Evolutionary conservation across 2,113 vertebrate genomes (phyloP).

Genomic region (Sceloporus undulatus): DNA sequence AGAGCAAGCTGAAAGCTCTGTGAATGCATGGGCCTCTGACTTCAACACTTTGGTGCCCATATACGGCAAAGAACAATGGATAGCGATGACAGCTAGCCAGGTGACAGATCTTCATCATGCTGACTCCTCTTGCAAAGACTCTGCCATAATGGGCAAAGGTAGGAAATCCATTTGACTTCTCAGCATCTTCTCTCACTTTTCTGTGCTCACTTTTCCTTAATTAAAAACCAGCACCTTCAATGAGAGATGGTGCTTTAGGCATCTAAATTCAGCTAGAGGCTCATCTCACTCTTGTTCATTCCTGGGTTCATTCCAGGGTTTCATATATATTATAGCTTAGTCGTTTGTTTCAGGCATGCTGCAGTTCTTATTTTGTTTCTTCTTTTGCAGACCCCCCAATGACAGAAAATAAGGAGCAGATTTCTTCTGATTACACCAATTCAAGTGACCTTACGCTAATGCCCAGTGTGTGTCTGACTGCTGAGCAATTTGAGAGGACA

Average conservation of each 20-base stretch:
- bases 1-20: slow-evolving; percentile 82
- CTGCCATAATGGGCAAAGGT: slow-evolving; percentile 56
- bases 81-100: slow-evolving; percentile 68
- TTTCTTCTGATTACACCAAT: slow-evolving; percentile 54
- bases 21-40: slow-evolving; percentile 85
- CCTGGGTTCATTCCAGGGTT: neutral
- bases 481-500: slow-evolving; percentile 83
- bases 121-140: slow-evolving; percentile 32
- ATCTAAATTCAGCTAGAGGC: neutral
- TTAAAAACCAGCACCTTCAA: neutral
- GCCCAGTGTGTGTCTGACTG: slow-evolving; percentile 73
- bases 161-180: slow-evolving; percentile 37
- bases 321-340: neutral
- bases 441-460: slow-evolving; percentile 70
- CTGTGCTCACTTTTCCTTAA: neutral
- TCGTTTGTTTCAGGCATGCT: rapidly evolving
- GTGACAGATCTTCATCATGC: slow-evolving; percentile 45
- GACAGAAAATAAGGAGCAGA: slow-evolving; percentile 65
- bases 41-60: slow-evolving; percentile 91
- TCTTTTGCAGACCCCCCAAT: slow-evolving; percentile 73
- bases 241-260: neutral
- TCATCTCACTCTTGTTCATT: neutral
- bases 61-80: slow-evolving; percentile 76
- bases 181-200: neutral
- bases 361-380: slow-evolving; percentile 23